Evolutionary conservation across 1,140 invertebrate genomes (phyloP).

Genomic region (Orussus abietinus): DNA sequence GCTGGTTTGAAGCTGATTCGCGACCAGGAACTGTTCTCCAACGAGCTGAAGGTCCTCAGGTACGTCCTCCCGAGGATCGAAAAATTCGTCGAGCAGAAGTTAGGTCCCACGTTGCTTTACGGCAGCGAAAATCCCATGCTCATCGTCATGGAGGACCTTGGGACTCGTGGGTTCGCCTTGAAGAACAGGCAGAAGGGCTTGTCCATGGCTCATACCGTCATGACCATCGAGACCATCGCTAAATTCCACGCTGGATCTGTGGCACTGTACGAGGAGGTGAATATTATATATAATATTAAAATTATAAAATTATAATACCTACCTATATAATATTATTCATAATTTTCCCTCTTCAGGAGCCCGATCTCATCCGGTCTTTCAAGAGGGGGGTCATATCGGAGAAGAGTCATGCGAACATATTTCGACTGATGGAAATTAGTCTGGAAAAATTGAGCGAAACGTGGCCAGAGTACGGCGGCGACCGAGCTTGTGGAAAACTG

Average conservation of each 20-base stretch:
- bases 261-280: conserved; percentile 45
- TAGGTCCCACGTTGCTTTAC: conserved; percentile 21
- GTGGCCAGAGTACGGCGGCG: conserved; percentile 19
- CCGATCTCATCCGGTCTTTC: conserved; percentile 28
- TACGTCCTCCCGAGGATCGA: conserved; percentile 20
- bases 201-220: conserved; percentile 40
- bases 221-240: conserved; percentile 51
- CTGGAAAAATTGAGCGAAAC: conserved; percentile 13
- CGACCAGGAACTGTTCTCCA: conserved; percentile 14
- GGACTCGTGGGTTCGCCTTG: conserved; percentile 45
- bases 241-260: conserved; percentile 55
- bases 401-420: conserved; percentile 17
- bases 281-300: not conserved
- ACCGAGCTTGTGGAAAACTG: conserved; percentile 32
- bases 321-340: not conserved
- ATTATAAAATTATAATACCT: not conserved
- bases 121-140: conserved; percentile 23
- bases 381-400: conserved; percentile 30
- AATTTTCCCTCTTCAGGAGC: conserved; percentile 32
- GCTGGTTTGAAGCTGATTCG: not conserved
- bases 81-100: not conserved
- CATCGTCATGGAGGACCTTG: conserved; percentile 50
- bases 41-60: conserved; percentile 15
- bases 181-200: conserved; percentile 47
- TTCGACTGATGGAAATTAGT: conserved; percentile 17